These are phyloP conservation scores for Serripes groenlandicus DNA, from an alignment of 2,888 invertebrate species.

Conservation along the genomic window DNA sequence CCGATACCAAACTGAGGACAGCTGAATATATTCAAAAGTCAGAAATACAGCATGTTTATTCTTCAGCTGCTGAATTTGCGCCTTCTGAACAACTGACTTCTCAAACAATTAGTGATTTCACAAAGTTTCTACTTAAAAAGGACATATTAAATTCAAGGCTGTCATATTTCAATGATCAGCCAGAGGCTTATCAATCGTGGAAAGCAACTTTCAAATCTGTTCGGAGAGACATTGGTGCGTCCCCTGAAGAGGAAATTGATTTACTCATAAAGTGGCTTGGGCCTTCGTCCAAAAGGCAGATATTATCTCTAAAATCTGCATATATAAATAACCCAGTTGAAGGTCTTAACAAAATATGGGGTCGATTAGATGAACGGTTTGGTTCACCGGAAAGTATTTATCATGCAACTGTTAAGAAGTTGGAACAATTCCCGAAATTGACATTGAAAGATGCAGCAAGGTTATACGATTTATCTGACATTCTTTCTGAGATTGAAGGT, in stretches of 20 bases:
- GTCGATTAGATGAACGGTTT: conserved; percentile 33
- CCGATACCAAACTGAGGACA: no score
- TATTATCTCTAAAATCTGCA: conserved; percentile 19
- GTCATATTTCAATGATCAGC: conserved; percentile 23
- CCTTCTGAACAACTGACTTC: no score
- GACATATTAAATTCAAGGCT: conserved; percentile 20
- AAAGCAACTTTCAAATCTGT: conserved; percentile 41
- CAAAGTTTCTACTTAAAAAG: conserved; percentile 31
- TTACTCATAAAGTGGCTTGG: conserved; percentile 30
- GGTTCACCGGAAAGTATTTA: conserved; percentile 32
- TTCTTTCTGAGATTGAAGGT: conserved; percentile 44
- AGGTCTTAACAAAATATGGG: conserved; percentile 36
- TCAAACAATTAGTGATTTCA: conserved; percentile 29
- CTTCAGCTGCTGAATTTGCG: no score
- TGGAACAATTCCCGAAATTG: conserved; percentile 35
- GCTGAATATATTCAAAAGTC: no score
- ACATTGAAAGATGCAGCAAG: conserved; percentile 16
- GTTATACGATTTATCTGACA: conserved; percentile 27
- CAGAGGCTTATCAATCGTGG: conserved; percentile 37
- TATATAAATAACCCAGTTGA: conserved; percentile 7
- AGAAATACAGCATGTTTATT: no score
- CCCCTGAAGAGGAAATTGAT: conserved; percentile 37
- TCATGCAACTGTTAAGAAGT: conserved; percentile 20
- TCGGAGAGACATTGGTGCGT: conserved; percentile 19
- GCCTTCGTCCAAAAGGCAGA: conserved; percentile 20